phyloP scores from a whole-genome alignment of 2,113 vertebrate genomes.

The Thunnus maccoyii region DNA sequence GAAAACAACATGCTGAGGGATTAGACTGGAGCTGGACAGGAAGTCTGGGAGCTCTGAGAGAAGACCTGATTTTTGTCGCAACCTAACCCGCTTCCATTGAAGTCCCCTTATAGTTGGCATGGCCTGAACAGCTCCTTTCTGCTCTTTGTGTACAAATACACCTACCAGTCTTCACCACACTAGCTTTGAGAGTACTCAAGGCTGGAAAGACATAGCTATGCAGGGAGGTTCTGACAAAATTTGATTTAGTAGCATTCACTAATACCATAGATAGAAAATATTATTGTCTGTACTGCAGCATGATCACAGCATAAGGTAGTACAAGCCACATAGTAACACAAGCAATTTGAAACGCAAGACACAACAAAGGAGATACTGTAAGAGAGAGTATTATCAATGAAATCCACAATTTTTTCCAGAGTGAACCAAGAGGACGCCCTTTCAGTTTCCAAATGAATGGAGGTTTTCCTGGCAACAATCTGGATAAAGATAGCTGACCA shows the following conservation, averaged over 20 bases:
- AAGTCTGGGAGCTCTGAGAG: conserved; percentile 49
- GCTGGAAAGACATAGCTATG: neutral
- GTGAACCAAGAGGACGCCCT: conserved; percentile 58
- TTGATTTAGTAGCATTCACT: neutral
- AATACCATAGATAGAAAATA: neutral
- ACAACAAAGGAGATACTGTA: conserved; percentile 1
- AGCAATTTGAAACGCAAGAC: neutral
- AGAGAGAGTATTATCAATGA: conserved; percentile 54
- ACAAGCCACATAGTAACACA: neutral
- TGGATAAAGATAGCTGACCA: conserved; percentile 79
- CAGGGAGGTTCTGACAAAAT: conserved; percentile 5
- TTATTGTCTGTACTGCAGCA: neutral
- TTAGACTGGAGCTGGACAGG: conserved; percentile 53
- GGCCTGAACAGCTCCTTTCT: conserved; percentile 69
- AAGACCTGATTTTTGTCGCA: conserved; percentile 42
- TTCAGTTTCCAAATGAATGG: conserved; percentile 64
- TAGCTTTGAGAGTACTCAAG: conserved; percentile 30
- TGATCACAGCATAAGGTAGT: neutral
- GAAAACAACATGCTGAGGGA: conserved; percentile 60
- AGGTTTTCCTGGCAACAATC: conserved; percentile 68
- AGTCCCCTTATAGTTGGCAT: conserved; percentile 52
- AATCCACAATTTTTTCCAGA: conserved; percentile 35
- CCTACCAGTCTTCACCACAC: conserved; percentile 47
- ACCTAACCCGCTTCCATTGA: conserved; percentile 35
- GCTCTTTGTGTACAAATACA: conserved; percentile 60